phyloP scores from a whole-genome alignment of 2,113 vertebrate species.

The Scomber colias region DNA sequence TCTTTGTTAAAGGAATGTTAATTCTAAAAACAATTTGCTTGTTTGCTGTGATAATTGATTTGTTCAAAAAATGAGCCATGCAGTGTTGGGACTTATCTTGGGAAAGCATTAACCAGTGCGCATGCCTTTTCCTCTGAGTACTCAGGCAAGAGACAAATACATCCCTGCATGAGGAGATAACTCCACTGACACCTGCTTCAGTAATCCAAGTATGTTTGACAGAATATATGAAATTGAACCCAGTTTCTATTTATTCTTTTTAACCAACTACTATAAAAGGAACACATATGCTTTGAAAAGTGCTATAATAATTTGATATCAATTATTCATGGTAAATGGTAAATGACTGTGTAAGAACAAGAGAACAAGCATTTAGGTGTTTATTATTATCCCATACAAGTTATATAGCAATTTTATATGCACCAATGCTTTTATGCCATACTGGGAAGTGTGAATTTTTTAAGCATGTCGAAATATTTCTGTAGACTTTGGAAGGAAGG shows the following conservation, averaged over 20 bases:
- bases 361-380: background rate
- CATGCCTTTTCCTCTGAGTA: background rate
- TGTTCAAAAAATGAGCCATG: background rate
- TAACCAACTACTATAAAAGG: background rate
- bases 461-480: no score
- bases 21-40: background rate
- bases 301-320: no score
- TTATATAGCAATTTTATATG: no score
- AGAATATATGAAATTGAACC: background rate
- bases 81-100: conserved; percentile 1
- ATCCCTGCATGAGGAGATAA: conserved; percentile 1
- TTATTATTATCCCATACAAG: no score
- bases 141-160: conserved; percentile 6
- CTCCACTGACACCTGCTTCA: background rate
- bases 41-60: background rate
- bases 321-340: background rate
- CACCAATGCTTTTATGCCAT: background rate
- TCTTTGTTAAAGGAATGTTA: background rate
- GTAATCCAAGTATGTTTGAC: background rate
- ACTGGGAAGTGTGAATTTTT: no score
- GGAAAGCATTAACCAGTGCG: background rate
- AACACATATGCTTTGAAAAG: background rate
- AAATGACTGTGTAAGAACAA: background rate
- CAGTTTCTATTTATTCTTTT: background rate
- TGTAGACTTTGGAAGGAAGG: no score